Conservation (phyloP, 2,797 vertebrate genomes). For the Chelonia mydas region DNA sequence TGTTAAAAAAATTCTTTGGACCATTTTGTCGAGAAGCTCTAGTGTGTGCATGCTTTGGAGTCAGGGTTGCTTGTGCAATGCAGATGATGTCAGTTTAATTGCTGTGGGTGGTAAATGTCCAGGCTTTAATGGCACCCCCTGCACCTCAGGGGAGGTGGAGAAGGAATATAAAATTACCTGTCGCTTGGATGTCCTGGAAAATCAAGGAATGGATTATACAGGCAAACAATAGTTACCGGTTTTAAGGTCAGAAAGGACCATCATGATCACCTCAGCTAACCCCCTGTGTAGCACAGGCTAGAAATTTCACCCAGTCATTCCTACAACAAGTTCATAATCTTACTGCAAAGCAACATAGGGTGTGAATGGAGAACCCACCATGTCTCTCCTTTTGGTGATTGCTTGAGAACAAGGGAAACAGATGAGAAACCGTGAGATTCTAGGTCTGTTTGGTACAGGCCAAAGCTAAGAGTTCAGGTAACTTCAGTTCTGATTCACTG, state of each 20-base stretch:
- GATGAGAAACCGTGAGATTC: neutral
- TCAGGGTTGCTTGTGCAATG: neutral
- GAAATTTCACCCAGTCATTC: neutral
- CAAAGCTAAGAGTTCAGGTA: neutral
- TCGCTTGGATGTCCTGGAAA: neutral
- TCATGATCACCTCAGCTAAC: neutral
- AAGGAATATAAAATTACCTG: neutral
- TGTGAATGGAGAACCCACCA: neutral
- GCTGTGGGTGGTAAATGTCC: neutral
- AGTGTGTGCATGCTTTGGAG: neutral
- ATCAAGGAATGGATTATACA: neutral
- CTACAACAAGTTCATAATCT: neutral
- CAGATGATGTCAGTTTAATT: neutral
- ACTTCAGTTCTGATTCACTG: accelerated
- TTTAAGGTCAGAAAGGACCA: neutral
- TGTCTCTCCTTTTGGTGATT: neutral
- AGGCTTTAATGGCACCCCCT: neutral
- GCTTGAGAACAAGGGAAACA: neutral
- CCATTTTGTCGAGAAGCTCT: too few species aligned
- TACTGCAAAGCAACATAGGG: neutral
- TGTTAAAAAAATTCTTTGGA: neutral
- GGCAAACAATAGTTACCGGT: neutral
- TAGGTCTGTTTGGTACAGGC: neutral
- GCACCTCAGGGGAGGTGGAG: neutral
- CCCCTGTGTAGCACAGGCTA: neutral